Conservation (phyloP, 2,888 invertebrate species). For the Charanyca ferruginea region DNA sequence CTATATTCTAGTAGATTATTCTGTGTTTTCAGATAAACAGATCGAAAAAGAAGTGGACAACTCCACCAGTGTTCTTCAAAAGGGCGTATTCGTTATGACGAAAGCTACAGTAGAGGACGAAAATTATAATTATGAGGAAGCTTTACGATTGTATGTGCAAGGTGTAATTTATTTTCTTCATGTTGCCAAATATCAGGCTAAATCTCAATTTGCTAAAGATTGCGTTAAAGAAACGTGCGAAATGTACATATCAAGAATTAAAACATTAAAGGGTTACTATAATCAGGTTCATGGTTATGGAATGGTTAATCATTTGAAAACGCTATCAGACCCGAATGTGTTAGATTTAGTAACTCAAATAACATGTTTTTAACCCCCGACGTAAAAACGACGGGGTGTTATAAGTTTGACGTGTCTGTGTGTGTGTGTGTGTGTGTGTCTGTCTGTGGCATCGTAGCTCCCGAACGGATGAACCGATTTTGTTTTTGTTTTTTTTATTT, state of each 20-base stretch:
- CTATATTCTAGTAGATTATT: too few relatives aligned
- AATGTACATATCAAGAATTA: constrained; percentile 10
- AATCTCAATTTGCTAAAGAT: constrained; percentile 1
- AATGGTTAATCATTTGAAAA: constrained; percentile 19
- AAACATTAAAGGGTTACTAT: constrained; percentile 8
- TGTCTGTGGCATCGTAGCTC: too few relatives aligned
- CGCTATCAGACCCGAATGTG: constrained; percentile 11
- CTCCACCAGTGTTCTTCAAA: constrained; percentile 16
- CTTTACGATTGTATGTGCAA: constrained; percentile 20
- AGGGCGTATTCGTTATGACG: not conserved
- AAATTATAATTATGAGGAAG: constrained; percentile 14
- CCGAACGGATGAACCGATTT: too few relatives aligned
- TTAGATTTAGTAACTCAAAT: constrained; percentile 11
- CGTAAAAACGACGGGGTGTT: too few relatives aligned
- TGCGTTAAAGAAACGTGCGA: not conserved
- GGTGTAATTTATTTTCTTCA: constrained; percentile 30
- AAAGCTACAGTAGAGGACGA: constrained; percentile 17
- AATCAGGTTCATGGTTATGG: constrained; percentile 9
- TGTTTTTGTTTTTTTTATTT: too few relatives aligned
- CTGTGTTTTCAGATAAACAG: constrained; percentile 8
- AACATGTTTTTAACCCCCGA: too few relatives aligned
- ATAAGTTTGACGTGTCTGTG: too few relatives aligned
- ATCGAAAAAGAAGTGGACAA: not conserved
- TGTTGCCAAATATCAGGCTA: constrained; percentile 12
- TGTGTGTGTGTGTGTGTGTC: too few relatives aligned